Base-by-base conservation (phyloP, 2,888 invertebrate species). In the Nipponacmea schrenckii region DNA sequence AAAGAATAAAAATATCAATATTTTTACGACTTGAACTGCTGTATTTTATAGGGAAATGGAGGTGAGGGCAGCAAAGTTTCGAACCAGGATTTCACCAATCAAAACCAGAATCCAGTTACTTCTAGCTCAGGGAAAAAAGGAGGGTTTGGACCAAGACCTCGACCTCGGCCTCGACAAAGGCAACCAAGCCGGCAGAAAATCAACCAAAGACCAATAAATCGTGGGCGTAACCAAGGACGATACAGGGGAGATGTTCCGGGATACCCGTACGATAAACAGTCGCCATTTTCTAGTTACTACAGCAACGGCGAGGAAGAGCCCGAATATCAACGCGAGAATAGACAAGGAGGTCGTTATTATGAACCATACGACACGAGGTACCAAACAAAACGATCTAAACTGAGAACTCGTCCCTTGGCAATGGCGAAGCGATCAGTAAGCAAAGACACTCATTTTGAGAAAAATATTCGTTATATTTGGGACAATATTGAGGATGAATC, bases 271-370 rank as follows among this genome's bases (percentile, higher is more conserved):
- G 56, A 56, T 24, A 56, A 24, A 14, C 56, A 56, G 56, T 56
- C 56, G 56, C 56, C 56, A 56, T 56, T 56, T 56, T 56, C 56
- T 56, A 56, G 24, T 56, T 56, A 56, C 56, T 56, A 56, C 20
- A 56, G 56, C 24, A 56, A 56, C 24, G 56, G 56, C 12, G 56
- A 56, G 14, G 14, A 20, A 56, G 24, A 56, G 2, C 56, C 56
- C 2, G 56, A 56, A 20, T 56, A 56, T 56, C 20, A 56, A 20
- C 10, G 56, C 20, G 56, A 56, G 24, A 56, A 56, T 56, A 56
- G 24, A 24, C 20, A 56, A 24, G 56, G 24, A 12, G 26, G 44
- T 63, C 46, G 46, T 12, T 63, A 63, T 46, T 27, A 63, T 39
- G 68, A 63, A 14, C 39, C 26, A 3, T 69, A 63, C 24, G 27